Conservation (phyloP, 2,797 vertebrate genomes). For the Mionectes olivaceus region DNA sequence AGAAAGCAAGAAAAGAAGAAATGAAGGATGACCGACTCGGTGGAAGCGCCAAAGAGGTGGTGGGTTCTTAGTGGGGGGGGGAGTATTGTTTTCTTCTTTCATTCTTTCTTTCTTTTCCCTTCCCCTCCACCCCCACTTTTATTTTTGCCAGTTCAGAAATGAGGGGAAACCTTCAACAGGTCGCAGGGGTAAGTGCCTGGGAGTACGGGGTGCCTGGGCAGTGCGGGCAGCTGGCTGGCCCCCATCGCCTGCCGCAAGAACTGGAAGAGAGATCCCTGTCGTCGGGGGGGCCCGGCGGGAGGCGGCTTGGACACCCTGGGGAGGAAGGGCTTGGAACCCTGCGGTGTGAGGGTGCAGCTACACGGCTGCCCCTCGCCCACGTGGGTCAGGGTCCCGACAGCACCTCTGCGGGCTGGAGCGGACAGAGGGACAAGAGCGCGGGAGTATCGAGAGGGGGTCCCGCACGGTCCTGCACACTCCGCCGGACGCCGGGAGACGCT, state of each 20-base stretch:
- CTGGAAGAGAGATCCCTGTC: not conserved
- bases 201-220: not conserved
- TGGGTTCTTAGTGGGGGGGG: not conserved
- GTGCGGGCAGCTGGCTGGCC: not conserved
- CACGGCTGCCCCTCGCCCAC: not conserved
- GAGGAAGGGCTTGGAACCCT: not conserved
- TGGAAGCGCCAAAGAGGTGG: constrained; percentile 76
- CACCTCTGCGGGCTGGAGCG: not conserved
- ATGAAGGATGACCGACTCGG: constrained; percentile 80
- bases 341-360: not conserved
- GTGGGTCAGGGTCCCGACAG: not conserved
- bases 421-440: not conserved
- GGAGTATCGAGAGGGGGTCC: not conserved
- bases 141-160: constrained; percentile 57
- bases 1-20: constrained; percentile 82
- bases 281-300: not conserved
- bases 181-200: constrained; percentile 81
- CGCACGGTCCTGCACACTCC: not conserved
- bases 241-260: not conserved
- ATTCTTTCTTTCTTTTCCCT: constrained; percentile 31
- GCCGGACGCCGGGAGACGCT: not conserved
- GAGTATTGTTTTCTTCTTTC: constrained; percentile 25
- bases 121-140: constrained; percentile 14
- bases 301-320: not conserved
- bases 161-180: constrained; percentile 87